Percentiles rank a stretch among this genome's conserved stretches.
phyloP scores from a whole-genome alignment of 2,888 invertebrate species.

The Platerodrilus igneus region DNA sequence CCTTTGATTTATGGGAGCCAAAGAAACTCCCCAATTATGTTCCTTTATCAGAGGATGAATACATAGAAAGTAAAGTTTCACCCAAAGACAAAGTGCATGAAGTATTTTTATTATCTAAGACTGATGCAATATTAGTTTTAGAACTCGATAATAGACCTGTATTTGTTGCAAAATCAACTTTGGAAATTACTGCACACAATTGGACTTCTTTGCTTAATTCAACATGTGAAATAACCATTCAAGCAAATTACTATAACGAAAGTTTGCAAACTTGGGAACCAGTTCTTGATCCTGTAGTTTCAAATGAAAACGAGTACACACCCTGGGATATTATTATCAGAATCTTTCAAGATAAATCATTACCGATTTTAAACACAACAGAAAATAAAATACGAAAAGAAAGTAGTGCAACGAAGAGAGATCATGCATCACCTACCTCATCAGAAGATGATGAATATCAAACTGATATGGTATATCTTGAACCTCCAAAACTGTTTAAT shows the following conservation, averaged over 20 bases:
- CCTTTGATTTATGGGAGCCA: constrained; percentile 68
- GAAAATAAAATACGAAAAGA: constrained; percentile 34
- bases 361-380: constrained; percentile 37
- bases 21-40: constrained; percentile 54
- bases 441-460: constrained; percentile 45
- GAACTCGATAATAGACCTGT: constrained; percentile 61
- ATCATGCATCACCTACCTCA: constrained; percentile 36
- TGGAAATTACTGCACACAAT: constrained; percentile 59
- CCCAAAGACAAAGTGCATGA: constrained; percentile 28
- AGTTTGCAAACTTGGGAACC: constrained; percentile 70
- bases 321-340: constrained; percentile 70
- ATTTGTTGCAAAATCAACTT: constrained; percentile 52
- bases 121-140: constrained; percentile 59
- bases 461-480: constrained; percentile 47
- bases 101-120: constrained; percentile 44
- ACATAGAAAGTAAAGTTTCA: constrained; percentile 15
- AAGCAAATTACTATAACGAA: constrained; percentile 49
- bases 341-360: constrained; percentile 53
- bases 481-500: constrained; percentile 40
- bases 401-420: constrained; percentile 29
- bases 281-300: constrained; percentile 68
- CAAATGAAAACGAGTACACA: constrained; percentile 60
- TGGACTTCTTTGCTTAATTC: constrained; percentile 56
- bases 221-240: constrained; percentile 46
- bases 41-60: constrained; percentile 24